Conservation (phyloP, 2,888 invertebrate species). For the Gymnocheta viridis region DNA sequence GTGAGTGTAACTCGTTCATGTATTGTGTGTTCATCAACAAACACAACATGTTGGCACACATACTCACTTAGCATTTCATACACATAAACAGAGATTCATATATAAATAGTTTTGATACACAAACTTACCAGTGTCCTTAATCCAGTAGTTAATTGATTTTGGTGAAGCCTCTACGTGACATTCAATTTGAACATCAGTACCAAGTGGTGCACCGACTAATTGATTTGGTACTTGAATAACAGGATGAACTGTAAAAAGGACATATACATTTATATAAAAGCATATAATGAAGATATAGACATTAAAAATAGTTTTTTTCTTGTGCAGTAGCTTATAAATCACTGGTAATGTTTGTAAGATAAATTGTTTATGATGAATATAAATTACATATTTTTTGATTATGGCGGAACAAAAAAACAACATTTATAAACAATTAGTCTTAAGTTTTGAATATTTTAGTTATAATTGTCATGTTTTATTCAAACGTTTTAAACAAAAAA, state of each 20-base stretch:
- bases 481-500: too few relatives aligned
- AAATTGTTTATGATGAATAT: slow-evolving; percentile 18
- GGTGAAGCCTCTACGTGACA: slow-evolving; percentile 95
- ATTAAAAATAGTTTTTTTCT: slow-evolving; percentile 12
- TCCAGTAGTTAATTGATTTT: slow-evolving; percentile 95
- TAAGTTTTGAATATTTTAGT: neutral
- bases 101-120: slow-evolving; percentile 62
- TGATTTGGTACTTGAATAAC: slow-evolving; percentile 96
- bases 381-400: slow-evolving; percentile 1
- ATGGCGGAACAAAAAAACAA: neutral
- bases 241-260: slow-evolving; percentile 88
- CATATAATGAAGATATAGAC: slow-evolving; percentile 44
- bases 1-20: slow-evolving; percentile 18
- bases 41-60: slow-evolving; percentile 20
- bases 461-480: too few relatives aligned
- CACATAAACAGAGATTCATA: neutral
- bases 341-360: slow-evolving; percentile 34
- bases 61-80: neutral
- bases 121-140: slow-evolving; percentile 90
- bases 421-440: neutral
- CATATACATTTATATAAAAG: slow-evolving; percentile 31
- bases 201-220: slow-evolving; percentile 93
- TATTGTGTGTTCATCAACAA: slow-evolving; percentile 47
- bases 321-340: slow-evolving; percentile 49
- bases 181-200: slow-evolving; percentile 93